Conservation (phyloP, 2,113 vertebrate species). For the Chamaetylas fuelleborni region DNA sequence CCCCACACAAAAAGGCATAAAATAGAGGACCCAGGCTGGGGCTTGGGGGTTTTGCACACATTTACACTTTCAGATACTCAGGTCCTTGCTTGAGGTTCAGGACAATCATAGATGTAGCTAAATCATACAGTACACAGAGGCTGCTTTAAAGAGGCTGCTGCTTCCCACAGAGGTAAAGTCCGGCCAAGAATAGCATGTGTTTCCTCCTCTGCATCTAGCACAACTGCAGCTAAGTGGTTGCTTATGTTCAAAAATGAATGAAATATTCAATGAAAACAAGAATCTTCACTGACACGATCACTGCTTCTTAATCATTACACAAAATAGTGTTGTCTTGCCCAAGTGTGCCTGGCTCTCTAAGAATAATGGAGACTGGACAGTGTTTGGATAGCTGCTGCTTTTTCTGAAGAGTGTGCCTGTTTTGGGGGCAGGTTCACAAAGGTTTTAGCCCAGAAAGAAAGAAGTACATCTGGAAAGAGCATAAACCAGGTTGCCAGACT, state of each 20-base stretch:
- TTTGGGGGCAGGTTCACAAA: conserved; percentile 24
- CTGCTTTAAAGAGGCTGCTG: conserved; percentile 14
- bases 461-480: conserved; percentile 50
- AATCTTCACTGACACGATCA: background rate
- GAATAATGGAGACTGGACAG: conserved; percentile 32
- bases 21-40: background rate
- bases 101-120: background rate
- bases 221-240: conserved; percentile 52
- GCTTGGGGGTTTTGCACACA: background rate
- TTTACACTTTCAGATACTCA: background rate
- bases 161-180: conserved; percentile 29
- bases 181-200: conserved; percentile 55
- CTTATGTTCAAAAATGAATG: conserved; percentile 57
- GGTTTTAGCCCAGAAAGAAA: conserved; percentile 28
- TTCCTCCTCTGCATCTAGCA: conserved; percentile 58
- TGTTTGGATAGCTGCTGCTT: conserved; percentile 19
- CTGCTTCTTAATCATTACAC: conserved; percentile 17
- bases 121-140: background rate
- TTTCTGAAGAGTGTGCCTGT: background rate
- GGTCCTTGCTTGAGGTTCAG: background rate
- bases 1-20: background rate
- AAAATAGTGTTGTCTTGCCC: background rate
- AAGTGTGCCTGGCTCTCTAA: conserved; percentile 2
- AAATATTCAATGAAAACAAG: conserved; percentile 51
- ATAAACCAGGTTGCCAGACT: conserved; percentile 37